A percentile compares a stretch with the other conserved stretches of the same genome.
These are phyloP conservation scores for Spongilla lacustris DNA, from an alignment of 37 sponge, comb jelly and placozoan species.

Conservation along the genomic window DNA sequence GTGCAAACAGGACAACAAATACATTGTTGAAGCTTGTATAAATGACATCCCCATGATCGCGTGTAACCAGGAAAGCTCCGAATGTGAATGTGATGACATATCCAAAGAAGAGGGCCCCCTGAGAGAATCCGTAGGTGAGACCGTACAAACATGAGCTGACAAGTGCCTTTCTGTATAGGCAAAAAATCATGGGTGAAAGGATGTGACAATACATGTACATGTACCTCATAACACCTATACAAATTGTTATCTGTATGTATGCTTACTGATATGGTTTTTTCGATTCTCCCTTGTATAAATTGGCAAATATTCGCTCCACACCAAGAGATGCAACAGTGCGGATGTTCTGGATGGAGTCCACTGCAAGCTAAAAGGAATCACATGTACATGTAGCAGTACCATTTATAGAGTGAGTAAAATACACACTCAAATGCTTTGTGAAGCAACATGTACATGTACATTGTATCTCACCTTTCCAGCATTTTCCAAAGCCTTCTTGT, in stretches of 20 bases:
- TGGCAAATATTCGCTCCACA: slow-evolving; percentile 53
- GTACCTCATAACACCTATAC: too few species aligned
- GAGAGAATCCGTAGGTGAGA: slow-evolving; percentile 71
- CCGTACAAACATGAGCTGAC: slow-evolving; percentile 42
- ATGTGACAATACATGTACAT: neutral
- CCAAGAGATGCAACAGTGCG: slow-evolving; percentile 73
- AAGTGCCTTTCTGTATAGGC: slow-evolving; percentile 34
- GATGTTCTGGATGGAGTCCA: slow-evolving; percentile 78
- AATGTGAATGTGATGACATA: slow-evolving; percentile 74
- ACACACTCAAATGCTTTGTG: neutral
- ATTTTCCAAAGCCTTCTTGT: slow-evolving; percentile 66
- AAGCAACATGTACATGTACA: neutral
- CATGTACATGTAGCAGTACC: too few species aligned
- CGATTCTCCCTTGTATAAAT: slow-evolving; percentile 25
- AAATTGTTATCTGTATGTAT: too few species aligned
- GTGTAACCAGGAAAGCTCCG: slow-evolving; percentile 69
- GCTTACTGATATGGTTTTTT: slow-evolving; percentile 37
- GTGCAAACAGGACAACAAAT: slow-evolving; percentile 76
- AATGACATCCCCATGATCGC: neutral
- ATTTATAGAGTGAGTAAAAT: too few species aligned
- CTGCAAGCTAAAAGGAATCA: slow-evolving; percentile 27
- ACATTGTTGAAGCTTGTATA: slow-evolving; percentile 29
- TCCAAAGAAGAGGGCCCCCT: slow-evolving; percentile 53
- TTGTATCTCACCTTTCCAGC: slow-evolving; percentile 10
- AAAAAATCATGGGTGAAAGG: neutral